Base-by-base conservation (phyloP, 2,888 invertebrate genomes). In the Drosophila bunnanda region DNA sequence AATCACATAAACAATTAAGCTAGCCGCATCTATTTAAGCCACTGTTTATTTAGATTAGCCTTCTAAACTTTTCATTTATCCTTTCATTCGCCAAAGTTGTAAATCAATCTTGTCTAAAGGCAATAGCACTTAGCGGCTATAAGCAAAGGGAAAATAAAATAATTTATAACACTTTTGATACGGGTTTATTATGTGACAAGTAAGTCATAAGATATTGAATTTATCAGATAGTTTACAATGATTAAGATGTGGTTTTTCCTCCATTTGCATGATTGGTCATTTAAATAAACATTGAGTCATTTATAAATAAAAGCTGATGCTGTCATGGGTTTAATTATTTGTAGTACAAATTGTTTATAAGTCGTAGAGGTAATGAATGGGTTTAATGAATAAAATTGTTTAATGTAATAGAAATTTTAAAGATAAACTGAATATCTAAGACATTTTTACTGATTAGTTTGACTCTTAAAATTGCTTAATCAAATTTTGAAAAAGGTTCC, bases 161-260 rank as follows among this genome's bases (percentile, higher is more conserved):
- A n/a, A 22, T 22, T 22, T 36, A 53, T 22, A 7, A 34, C 32
- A 22, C 34, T 10, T 34, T 34, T n/a, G 10, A 32, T 53, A 53
- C 52, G 34, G 20, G 52, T 53, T 53, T 53, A 53, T 53, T 53
- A 53, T 53, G 34, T 32, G 52, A 9, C 34, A 52, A n/a, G 4
- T 22, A 22, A 12, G 15, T n/a, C 15, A 22, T 22, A 15, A 34
- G 6, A 52, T 22, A 5, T 2, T 4, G 4, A 17, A 15, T 10
- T 13, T 20, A 50, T 20, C 9, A 50, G 20, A 34, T 15, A 9
- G 32, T 22, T 20, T 50, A 9, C 9, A 32, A 50, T 20, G 20
- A 50, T 20, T 50, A 50, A 32, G 7, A 50, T 2, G 20, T 5
- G 2, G 1, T 9, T 20, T 15, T 20, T 20, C 1, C 32, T 32